Evolutionary conservation across 1,140 invertebrate species (phyloP).

Genomic region (Bombus balteatus): DNA sequence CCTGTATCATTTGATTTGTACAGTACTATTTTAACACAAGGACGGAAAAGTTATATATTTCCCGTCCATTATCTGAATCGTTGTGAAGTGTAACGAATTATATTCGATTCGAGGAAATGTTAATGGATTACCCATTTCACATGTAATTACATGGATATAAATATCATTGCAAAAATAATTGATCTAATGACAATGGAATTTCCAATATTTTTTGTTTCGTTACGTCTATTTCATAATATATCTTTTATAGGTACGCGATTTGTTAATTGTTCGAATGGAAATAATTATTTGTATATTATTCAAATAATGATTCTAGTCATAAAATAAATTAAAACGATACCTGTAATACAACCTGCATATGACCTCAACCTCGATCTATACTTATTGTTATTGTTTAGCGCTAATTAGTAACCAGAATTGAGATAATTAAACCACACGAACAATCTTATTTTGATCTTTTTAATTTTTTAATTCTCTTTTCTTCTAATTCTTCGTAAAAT

Average conservation of each 20-base stretch:
- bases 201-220: not conserved
- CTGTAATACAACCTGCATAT: not conserved
- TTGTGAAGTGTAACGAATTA: not conserved
- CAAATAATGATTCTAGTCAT: not conserved
- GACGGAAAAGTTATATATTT: not conserved
- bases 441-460: not conserved
- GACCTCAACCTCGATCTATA: not conserved
- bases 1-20: not conserved
- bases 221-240: too few relatives aligned
- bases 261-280: not conserved
- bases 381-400: not conserved
- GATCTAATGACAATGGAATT: not conserved
- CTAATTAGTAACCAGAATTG: not conserved
- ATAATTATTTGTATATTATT: too few relatives aligned
- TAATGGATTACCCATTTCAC: too few relatives aligned
- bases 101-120: not conserved
- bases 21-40: not conserved
- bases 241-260: not conserved
- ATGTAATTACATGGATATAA: not conserved
- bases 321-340: too few relatives aligned
- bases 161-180: not conserved
- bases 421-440: too few relatives aligned
- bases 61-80: slow-evolving; percentile 3
- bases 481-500: not conserved
- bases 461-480: not conserved